These are phyloP conservation scores for Epinephelus awoara DNA, from an alignment of 2,797 vertebrate genomes.

Conservation along the genomic window DNA sequence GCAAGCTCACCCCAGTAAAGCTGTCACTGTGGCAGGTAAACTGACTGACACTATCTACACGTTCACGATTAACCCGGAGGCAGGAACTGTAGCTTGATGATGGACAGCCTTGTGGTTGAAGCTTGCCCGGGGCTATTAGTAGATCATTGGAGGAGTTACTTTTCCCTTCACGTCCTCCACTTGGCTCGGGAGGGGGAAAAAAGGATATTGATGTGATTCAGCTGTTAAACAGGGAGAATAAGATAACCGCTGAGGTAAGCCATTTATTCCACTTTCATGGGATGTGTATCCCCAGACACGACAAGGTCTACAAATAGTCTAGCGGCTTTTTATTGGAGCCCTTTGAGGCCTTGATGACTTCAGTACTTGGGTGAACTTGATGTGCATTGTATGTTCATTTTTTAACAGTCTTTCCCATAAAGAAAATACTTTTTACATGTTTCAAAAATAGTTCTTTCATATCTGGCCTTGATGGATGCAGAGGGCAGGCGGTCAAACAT, in stretches of 20 bases:
- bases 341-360: not conserved
- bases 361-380: not conserved
- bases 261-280: conserved; percentile 40
- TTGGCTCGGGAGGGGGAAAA: conserved; percentile 30
- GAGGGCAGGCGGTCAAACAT: conserved; percentile 70
- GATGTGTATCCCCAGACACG: conserved; percentile 11
- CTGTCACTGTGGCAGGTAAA: conserved; percentile 54
- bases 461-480: conserved; percentile 72
- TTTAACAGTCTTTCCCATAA: conserved; percentile 1
- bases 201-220: conserved; percentile 57
- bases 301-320: conserved; percentile 12
- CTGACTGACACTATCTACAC: conserved; percentile 64
- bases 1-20: conserved; percentile 35
- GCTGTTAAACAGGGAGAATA: conserved; percentile 51
- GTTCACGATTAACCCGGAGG: conserved; percentile 70
- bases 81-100: conserved; percentile 64
- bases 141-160: conserved; percentile 70
- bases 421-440: conserved; percentile 34
- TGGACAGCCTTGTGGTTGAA: conserved; percentile 68
- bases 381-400: not conserved
- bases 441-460: conserved; percentile 67
- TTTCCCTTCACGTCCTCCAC: conserved; percentile 54
- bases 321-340: conserved; percentile 21
- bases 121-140: conserved; percentile 61
- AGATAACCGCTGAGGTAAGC: conserved; percentile 43